A percentile compares a stretch with the other conserved stretches of the same genome.
These are phyloP conservation scores for Phalacrocorax brasilianus DNA, from an alignment of 2,113 vertebrate species.

Conservation along the genomic window DNA sequence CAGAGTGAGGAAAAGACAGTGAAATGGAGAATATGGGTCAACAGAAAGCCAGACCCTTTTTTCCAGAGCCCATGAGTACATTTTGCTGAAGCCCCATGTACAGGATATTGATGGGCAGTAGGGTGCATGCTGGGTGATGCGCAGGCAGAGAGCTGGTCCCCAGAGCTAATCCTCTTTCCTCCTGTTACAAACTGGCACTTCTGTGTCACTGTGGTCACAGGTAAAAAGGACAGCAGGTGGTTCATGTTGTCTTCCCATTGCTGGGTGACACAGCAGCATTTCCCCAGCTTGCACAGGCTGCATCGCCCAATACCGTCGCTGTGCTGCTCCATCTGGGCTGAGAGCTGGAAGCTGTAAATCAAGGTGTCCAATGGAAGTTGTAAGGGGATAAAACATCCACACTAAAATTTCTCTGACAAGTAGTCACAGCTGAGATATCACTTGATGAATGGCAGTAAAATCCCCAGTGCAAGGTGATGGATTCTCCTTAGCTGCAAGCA, in stretches of 20 bases:
- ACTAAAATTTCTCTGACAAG: constrained; percentile 58
- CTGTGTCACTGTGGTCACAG: not conserved
- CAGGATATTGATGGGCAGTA: rapidly evolving
- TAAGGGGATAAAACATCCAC: constrained; percentile 30
- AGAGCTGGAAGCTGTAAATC: constrained; percentile 42
- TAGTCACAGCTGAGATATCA: constrained; percentile 50
- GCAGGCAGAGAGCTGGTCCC: not conserved
- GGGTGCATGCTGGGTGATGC: not conserved
- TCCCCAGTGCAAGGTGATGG: not conserved
- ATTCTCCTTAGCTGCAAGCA: not conserved
- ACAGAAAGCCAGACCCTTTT: not conserved
- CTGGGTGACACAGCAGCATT: not conserved
- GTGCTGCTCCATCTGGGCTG: not conserved
- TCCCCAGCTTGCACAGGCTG: not conserved
- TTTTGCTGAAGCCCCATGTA: rapidly evolving
- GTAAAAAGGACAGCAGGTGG: not conserved
- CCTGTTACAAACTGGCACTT: not conserved
- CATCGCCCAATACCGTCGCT: not conserved
- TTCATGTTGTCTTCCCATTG: not conserved
- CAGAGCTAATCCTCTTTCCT: not conserved
- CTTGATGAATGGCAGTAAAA: constrained; percentile 38
- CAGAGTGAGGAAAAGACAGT: not conserved
- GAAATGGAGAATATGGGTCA: not conserved
- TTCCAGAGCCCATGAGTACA: not conserved
- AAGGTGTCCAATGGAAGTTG: not conserved